Evolutionary conservation across 1,140 invertebrate species (phyloP).

Genomic region (Aricia agestis): DNA sequence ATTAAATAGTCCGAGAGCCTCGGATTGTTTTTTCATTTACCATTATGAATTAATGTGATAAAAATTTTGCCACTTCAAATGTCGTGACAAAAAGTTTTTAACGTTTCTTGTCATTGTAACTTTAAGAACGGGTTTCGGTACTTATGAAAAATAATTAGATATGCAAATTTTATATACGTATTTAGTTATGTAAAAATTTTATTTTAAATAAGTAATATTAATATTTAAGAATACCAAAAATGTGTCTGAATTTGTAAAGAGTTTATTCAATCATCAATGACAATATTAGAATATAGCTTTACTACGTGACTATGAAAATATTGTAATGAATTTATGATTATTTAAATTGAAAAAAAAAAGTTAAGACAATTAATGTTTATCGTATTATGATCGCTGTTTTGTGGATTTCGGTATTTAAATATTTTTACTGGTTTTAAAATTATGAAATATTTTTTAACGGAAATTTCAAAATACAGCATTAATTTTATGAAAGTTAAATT

Average conservation of each 20-base stretch:
- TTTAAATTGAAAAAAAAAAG: not conserved
- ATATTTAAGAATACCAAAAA: slow-evolving; percentile 11
- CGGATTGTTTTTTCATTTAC: not conserved
- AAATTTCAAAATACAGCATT: not conserved
- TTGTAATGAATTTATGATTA: not conserved
- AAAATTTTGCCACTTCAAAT: not conserved
- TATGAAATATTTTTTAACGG: not conserved
- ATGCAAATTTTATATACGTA: not conserved
- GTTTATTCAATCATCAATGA: not conserved
- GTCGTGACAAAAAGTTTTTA: not conserved
- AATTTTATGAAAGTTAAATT: not conserved
- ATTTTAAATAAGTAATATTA: not conserved
- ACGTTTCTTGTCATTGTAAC: not conserved
- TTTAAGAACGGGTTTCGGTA: slow-evolving; percentile 4
- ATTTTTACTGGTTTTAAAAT: not conserved
- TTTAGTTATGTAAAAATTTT: not conserved
- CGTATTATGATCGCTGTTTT: not conserved
- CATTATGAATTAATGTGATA: not conserved
- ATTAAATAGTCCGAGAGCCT: not conserved
- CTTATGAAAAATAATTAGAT: not conserved
- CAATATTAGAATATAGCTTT: not conserved
- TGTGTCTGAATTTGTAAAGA: slow-evolving; percentile 2
- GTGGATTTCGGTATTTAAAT: not conserved
- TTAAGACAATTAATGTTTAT: too few relatives aligned
- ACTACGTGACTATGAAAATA: not conserved